phyloP scores from a whole-genome alignment of 1,140 invertebrate species.

The Caenorhabditis briggsae region DNA sequence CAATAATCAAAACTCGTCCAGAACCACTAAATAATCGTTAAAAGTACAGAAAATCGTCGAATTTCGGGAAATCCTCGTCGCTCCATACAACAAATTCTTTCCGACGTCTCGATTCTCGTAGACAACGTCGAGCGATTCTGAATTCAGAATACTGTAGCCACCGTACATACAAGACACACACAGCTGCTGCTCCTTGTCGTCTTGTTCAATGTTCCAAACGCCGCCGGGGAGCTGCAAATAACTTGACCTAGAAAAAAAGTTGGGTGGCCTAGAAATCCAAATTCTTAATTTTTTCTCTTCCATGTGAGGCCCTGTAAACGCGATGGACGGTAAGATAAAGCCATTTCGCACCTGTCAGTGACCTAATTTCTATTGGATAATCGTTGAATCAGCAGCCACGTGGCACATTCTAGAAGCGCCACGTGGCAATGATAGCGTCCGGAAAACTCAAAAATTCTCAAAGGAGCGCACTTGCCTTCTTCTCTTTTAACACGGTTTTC shows the following conservation, averaged over 20 bases:
- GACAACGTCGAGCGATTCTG: background rate
- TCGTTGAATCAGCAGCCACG: background rate
- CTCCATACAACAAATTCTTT: constrained; percentile 2
- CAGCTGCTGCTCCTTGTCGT: too few relatives aligned
- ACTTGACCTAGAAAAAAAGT: background rate
- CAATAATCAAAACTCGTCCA: background rate
- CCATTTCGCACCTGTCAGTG: background rate
- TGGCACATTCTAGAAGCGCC: background rate
- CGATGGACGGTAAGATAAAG: background rate
- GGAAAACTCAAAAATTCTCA: background rate
- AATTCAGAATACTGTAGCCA: constrained; percentile 37
- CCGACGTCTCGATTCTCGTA: constrained; percentile 23
- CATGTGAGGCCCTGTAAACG: background rate
- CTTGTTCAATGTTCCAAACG: constrained; percentile 37
- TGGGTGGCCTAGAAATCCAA: background rate
- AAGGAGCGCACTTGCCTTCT: background rate
- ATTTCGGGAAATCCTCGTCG: background rate
- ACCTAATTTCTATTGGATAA: background rate
- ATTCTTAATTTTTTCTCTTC: background rate
- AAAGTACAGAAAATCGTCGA: constrained; percentile 32
- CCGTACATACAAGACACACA: constrained; percentile 44
- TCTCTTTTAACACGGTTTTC: constrained; percentile 24
- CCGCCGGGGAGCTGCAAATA: constrained; percentile 16
- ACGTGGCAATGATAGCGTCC: too few relatives aligned
- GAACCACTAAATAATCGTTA: constrained; percentile 41